phyloP scores from a whole-genome alignment of 2,113 vertebrate species.

The pig (Sus scrofa) region T2T-Sscrofa CM000812.6:88739001-88739500 shows the following conservation, averaged over 20 bases:
- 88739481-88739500: not conserved
- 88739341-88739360: constrained; percentile 1
- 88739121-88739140: not conserved
- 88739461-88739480: not conserved
- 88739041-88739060: not conserved
- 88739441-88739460: not conserved
- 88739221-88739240: not conserved
- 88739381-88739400: not conserved
- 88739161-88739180: not conserved
- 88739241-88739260: not conserved
- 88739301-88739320: not conserved
- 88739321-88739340: not conserved
- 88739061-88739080: not conserved
- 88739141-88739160: too few species aligned
- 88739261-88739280: not conserved
- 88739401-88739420: not conserved
- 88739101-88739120: not conserved
- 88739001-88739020: not conserved
- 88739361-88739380: not conserved
- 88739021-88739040: not conserved
- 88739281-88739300: not conserved
- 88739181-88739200: not conserved
- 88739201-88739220: not conserved
- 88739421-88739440: not conserved
- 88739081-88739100: not conserved